Base-by-base conservation (phyloP, 1,140 invertebrate genomes). In the Cydia splendana region DNA sequence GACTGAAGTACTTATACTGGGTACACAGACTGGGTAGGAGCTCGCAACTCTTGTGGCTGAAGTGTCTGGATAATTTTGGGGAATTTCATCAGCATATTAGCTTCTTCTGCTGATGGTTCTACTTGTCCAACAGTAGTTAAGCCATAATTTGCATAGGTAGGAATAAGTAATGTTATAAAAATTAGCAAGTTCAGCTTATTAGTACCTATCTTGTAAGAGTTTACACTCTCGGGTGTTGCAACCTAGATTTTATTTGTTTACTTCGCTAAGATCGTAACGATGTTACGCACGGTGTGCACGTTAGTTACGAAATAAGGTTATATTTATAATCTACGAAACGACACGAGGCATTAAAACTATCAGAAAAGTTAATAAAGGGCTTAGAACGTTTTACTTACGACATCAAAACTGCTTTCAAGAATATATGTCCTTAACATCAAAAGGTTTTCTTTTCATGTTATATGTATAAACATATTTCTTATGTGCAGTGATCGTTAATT, bases 221-320 rank as follows among this genome's bases (percentile, higher is more conserved):
- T 6, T 62, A 62, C 15, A 53, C 12, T 48, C 12, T 12, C 51
- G 51, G n/a, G 0, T 18, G 51, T n/a, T 53, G 51, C 20, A 62
- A 62, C 57, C 57, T 62, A 62, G 57, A 62, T 62, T 62, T 62
- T 10, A 62, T 62, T 62, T 62, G 57, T 62, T 62, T 62, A 62
- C 57, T 62, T 24, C 18, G 20, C 57, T 62, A 62, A 24, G 57
- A 62, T 62, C 57, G 10, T 62, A 62, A 62, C 57, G 18, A 62
- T 62, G 2, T 62, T 62, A 62, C n/a, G 57, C 18, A 24, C 57
- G 18, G 57, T 62, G 20, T 62, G 57, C 57, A 62, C 57, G 57
- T 62, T 24, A 62, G 57, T 62, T 62, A 62, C 57, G 20, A 62
- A 62, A 62, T 62, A 24, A 57, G 53, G 53, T 62, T 62, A 62